Evolutionary conservation across 2,113 vertebrate genomes (phyloP).

Genomic region (Craseonycteris thonglongyai): DNA sequence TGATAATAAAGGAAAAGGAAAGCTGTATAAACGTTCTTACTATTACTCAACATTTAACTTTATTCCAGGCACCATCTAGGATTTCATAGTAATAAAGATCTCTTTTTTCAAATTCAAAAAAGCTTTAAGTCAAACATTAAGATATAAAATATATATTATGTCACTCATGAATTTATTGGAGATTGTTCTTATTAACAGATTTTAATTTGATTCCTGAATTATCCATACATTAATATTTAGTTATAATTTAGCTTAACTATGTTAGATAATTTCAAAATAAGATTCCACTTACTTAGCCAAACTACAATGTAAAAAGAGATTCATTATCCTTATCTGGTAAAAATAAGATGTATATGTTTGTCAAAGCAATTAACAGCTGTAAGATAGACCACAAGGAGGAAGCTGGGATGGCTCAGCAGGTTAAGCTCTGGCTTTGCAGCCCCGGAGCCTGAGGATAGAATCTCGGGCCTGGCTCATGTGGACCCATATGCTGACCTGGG

Average conservation of each 20-base stretch:
- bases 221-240: neutral
- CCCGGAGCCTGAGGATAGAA: no score
- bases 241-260: neutral
- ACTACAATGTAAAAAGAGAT: neutral
- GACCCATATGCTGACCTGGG: no score
- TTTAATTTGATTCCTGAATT: neutral
- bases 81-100: neutral
- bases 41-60: neutral
- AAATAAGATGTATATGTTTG: neutral
- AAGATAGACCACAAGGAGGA: neutral
- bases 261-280: neutral
- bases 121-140: neutral
- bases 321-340: neutral
- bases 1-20: neutral
- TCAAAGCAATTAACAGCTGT: neutral
- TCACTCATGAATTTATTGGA: neutral
- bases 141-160: neutral
- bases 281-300: neutral
- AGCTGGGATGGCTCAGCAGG: no score
- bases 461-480: no score
- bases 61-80: neutral
- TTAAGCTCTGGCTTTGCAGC: no score
- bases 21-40: neutral
- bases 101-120: neutral
- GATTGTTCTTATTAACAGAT: neutral